Evolutionary conservation across 2,797 vertebrate species (phyloP).

Genomic region (Platyrinchus mystaceus): DNA sequence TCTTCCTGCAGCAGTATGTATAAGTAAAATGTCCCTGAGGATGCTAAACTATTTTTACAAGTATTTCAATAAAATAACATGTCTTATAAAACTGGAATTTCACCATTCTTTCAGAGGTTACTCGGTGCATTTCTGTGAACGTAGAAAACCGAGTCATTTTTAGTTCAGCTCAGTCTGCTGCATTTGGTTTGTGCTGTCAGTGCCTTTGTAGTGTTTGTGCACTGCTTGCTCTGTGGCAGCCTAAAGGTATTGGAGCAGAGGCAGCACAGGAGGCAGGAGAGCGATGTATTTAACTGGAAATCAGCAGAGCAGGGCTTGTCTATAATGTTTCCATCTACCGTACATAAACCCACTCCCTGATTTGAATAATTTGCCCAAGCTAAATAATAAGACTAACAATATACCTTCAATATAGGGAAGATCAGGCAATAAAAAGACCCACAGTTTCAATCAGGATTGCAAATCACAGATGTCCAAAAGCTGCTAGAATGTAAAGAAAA

Average conservation of each 20-base stretch:
- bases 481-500: constrained; percentile 32
- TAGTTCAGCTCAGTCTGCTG: constrained; percentile 31
- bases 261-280: background rate
- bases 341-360: constrained; percentile 6
- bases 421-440: constrained; percentile 42
- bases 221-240: constrained; percentile 35
- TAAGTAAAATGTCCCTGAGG: background rate
- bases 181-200: constrained; percentile 6
- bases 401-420: background rate
- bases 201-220: constrained; percentile 32
- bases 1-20: background rate
- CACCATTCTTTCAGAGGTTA: background rate
- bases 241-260: constrained; percentile 38
- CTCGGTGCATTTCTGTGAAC: background rate
- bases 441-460: constrained; percentile 52
- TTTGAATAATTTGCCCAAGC: constrained; percentile 12
- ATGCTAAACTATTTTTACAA: constrained; percentile 28
- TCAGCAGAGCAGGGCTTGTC: constrained; percentile 13
- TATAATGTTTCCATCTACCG: background rate
- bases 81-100: constrained; percentile 7
- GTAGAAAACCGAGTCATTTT: constrained; percentile 33
- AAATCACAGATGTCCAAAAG: constrained; percentile 28
- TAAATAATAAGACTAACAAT: constrained; percentile 33
- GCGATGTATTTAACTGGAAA: background rate
- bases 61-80: background rate